A percentile compares a stretch with the other conserved stretches of the same genome.
Conservation (phyloP, 1,140 invertebrate genomes). For the Cepaea nemoralis region DNA sequence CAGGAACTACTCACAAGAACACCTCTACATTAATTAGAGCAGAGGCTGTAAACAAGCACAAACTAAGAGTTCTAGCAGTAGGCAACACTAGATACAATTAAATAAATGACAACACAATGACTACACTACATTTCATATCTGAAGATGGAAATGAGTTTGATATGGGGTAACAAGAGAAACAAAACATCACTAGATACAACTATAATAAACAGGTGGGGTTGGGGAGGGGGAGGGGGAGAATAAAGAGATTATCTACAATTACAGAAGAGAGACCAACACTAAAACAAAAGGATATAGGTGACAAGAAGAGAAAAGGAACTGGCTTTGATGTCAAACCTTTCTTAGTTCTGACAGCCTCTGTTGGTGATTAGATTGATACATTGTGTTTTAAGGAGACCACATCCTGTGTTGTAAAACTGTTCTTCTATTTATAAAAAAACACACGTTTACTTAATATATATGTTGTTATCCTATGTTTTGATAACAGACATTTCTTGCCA, state of each 20-base stretch:
- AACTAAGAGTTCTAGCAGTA: neutral
- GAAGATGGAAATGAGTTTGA: neutral
- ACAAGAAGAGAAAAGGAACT: neutral
- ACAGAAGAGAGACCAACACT: neutral
- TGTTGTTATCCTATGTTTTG: neutral
- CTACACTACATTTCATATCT: neutral
- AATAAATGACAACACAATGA: neutral
- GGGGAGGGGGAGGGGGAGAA: neutral
- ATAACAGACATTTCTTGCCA: neutral
- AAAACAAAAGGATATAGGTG: neutral
- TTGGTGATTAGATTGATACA: too few relatives aligned
- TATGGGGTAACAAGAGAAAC: neutral
- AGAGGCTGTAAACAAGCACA: neutral
- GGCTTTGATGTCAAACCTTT: slow-evolving; percentile 13
- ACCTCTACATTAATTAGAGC: neutral
- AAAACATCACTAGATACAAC: neutral
- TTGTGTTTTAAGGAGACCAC: neutral
- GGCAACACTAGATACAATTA: neutral
- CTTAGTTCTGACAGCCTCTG: neutral
- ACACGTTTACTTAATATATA: neutral
- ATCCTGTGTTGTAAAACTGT: neutral
- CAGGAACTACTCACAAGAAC: neutral
- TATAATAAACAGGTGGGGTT: neutral
- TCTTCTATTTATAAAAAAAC: neutral
- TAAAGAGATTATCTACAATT: neutral